Evolutionary conservation across 2,888 invertebrate genomes (phyloP).

Genomic region (Andrena fulva): DNA sequence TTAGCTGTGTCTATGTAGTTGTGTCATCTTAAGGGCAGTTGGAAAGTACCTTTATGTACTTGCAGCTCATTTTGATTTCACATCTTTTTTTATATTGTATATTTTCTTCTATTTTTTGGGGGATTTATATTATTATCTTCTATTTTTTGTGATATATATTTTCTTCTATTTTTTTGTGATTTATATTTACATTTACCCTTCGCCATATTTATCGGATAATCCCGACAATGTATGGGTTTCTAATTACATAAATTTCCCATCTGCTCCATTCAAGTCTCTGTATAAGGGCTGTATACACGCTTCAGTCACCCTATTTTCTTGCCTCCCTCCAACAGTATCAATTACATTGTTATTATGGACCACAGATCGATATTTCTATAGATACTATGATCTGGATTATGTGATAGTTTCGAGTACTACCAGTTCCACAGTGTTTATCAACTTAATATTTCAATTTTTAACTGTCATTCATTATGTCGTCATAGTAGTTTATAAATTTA

Average conservation of each 20-base stretch:
- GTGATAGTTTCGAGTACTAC: slow-evolving; percentile 81
- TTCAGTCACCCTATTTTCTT: slow-evolving; percentile 15
- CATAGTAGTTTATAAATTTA: too few species aligned
- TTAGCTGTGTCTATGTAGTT: too few species aligned
- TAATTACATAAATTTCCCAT: slow-evolving; percentile 80
- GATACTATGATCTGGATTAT: slow-evolving; percentile 78
- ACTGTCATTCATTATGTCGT: too few species aligned
- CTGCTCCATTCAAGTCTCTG: slow-evolving; percentile 72
- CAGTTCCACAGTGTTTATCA: slow-evolving; percentile 72
- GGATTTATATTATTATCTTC: too few species aligned
- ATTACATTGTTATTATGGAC: slow-evolving; percentile 84
- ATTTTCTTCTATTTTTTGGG: too few species aligned
- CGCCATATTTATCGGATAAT: slow-evolving; percentile 79
- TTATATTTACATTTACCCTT: slow-evolving; percentile 31
- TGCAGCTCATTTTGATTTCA: too few species aligned
- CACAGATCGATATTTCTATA: slow-evolving; percentile 74
- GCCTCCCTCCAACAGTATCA: slow-evolving; percentile 77
- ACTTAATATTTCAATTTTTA: neutral
- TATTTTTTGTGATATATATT: too few species aligned
- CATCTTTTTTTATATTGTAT: too few species aligned
- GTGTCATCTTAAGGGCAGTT: too few species aligned
- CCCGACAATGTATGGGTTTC: slow-evolving; percentile 75
- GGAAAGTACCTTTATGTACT: too few species aligned
- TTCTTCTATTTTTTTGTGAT: too few species aligned
- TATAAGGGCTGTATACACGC: slow-evolving; percentile 31